These are phyloP conservation scores for Plebejus anna DNA, from an alignment of 2,888 invertebrate genomes.

Conservation along the genomic window DNA sequence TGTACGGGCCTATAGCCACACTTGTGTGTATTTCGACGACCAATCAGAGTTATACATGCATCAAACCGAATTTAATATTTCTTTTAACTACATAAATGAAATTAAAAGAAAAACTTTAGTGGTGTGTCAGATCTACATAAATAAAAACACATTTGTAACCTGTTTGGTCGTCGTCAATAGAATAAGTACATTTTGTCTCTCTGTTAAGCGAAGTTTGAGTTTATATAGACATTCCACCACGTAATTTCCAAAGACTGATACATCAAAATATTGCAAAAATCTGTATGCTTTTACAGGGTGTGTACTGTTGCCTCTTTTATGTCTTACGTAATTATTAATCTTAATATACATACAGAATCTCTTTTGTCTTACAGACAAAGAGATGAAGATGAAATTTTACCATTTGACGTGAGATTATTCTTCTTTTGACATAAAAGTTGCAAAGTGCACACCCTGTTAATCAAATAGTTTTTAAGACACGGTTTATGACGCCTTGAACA, in stretches of 20 bases:
- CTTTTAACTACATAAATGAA: not conserved
- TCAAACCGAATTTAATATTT: not conserved
- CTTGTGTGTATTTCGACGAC: not conserved
- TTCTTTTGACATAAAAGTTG: conserved; percentile 5
- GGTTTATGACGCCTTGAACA: conserved; percentile 39
- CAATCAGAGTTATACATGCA: conserved; percentile 33
- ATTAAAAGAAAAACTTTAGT: not conserved
- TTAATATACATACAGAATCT: not conserved
- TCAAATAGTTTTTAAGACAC: conserved; percentile 38
- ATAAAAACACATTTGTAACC: not conserved
- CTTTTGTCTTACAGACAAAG: not conserved
- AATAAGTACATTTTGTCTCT: not conserved
- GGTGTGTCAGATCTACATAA: not conserved
- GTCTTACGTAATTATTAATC: not conserved
- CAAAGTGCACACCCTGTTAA: conserved; percentile 37
- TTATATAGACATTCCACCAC: conserved; percentile 47
- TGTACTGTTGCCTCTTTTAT: conserved; percentile 34
- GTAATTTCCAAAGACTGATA: conserved; percentile 54
- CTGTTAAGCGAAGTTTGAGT: conserved; percentile 39
- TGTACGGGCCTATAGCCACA: not conserved
- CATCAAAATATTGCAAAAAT: conserved; percentile 38
- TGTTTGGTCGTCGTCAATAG: conserved; percentile 14
- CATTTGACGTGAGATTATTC: not conserved
- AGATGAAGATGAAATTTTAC: not conserved
- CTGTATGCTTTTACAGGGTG: conserved; percentile 39